Base-by-base conservation (phyloP, 1,140 invertebrate genomes). In the Pseudomyrmex dendroicus region DNA sequence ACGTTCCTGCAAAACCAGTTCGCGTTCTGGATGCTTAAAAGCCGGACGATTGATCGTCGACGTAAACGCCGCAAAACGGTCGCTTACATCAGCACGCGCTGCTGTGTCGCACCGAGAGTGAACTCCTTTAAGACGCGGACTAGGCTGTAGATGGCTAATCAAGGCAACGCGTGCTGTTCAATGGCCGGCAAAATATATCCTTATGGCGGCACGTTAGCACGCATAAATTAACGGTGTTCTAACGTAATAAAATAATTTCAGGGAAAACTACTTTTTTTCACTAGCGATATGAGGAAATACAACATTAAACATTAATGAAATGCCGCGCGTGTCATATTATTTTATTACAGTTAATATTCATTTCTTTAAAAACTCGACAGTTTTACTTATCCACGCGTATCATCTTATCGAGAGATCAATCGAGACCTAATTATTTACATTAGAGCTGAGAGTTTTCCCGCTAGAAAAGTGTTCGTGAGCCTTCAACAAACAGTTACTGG, bases 101-200 rank as follows among this genome's bases (percentile, higher is more conserved):
- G 35, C 35, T 35, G 5, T 35, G 17, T 68, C 44, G 25, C 52
- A 56, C 57, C 44, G 73, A 73, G 80, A 85, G 84, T 77, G 52
- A 70, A 72, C 82, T 87, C 70, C 70, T 72, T 84, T 87, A 77
- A 83, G 72, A 84, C 85, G 72, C 66, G 54, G 74, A 63, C 73
- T 63, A 77, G 48, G 67, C 61, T 63, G 54, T 56, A 61, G 70
- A 74, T 56, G 59, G 50, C 56, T 15, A 80, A 80, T 72, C 54
- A 70, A 56, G 54, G 20, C 85, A 82, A 35, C 67, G 67, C 82
- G 72, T 74, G 80, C 73, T 86, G 70, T 73, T 83, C 89, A 91
- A 89, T 92, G 88, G 89, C 88, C 89, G 89, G 90, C 90, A 91
- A 91, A 91, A 90, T 90, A 35, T 35, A 92, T 90, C 90, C 82